phyloP scores from a whole-genome alignment of 2,113 vertebrate species.

The Calypte anna region DNA sequence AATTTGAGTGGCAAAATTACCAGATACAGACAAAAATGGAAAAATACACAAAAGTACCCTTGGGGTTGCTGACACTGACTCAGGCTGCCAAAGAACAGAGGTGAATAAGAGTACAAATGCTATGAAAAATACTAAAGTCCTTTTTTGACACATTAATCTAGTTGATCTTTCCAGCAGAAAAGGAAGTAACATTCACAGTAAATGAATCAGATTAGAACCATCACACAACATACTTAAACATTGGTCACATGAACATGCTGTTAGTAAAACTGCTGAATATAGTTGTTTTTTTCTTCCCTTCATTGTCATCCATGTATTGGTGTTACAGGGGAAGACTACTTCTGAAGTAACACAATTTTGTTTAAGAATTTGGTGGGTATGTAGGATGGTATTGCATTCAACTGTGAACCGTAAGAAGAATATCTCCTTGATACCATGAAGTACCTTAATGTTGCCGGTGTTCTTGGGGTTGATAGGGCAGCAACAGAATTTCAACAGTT shows the following conservation, averaged over 20 bases:
- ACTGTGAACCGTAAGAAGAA: not conserved
- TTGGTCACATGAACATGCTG: accelerated
- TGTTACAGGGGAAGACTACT: not conserved
- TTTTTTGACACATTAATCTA: not conserved
- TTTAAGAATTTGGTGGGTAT: not conserved
- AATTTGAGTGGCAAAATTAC: not conserved
- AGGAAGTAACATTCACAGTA: not conserved
- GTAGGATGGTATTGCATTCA: not conserved
- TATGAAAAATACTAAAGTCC: not conserved
- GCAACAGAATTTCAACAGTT: not conserved
- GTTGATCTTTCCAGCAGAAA: not conserved
- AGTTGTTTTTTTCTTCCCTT: not conserved
- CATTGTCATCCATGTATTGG: not conserved
- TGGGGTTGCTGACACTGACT: not conserved
- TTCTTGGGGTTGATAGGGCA: not conserved
- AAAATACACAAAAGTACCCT: not conserved
- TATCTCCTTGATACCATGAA: not conserved
- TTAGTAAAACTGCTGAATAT: not conserved
- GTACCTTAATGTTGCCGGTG: not conserved
- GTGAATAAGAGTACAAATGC: not conserved
- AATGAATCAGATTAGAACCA: not conserved
- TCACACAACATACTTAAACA: not conserved
- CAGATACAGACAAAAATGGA: not conserved
- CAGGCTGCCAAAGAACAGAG: not conserved
- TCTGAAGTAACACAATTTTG: not conserved